Conservation (phyloP, 2,113 vertebrate genomes). For the Ancistrus triradiatus region DNA sequence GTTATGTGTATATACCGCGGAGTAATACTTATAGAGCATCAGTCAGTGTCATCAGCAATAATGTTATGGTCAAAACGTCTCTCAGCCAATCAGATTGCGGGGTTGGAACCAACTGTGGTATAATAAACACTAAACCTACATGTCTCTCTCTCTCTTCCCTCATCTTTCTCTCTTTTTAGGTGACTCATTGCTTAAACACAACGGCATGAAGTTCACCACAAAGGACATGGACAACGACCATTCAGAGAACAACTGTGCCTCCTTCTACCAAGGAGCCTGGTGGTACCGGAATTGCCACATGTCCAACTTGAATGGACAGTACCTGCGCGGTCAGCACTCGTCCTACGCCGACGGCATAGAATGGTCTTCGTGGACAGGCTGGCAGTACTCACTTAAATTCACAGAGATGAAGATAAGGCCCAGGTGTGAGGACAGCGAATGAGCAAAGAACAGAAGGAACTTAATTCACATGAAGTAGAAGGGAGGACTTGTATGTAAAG, state of each 20-base stretch:
- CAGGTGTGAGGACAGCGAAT: conserved; percentile 70
- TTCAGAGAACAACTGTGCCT: conserved; percentile 92
- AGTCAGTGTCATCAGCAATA: too few species aligned
- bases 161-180: conserved; percentile 60
- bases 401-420: conserved; percentile 94
- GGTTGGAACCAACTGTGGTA: too few species aligned
- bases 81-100: too few species aligned
- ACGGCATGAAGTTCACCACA: conserved; percentile 92
- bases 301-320: conserved; percentile 95
- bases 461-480: neutral
- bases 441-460: neutral
- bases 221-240: conserved; percentile 92
- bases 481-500: conserved; percentile 22
- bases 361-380: conserved; percentile 96
- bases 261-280: conserved; percentile 92
- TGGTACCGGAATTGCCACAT: conserved; percentile 98
- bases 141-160: neutral
- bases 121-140: too few species aligned
- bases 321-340: conserved; percentile 83
- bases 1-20: too few species aligned
- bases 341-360: conserved; percentile 91
- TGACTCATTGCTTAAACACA: conserved; percentile 90
- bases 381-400: conserved; percentile 93
- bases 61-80: too few species aligned
- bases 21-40: too few species aligned